These are phyloP conservation scores for Drepana arcuata DNA, from an alignment of 1,140 invertebrate species.

Conservation along the genomic window DNA sequence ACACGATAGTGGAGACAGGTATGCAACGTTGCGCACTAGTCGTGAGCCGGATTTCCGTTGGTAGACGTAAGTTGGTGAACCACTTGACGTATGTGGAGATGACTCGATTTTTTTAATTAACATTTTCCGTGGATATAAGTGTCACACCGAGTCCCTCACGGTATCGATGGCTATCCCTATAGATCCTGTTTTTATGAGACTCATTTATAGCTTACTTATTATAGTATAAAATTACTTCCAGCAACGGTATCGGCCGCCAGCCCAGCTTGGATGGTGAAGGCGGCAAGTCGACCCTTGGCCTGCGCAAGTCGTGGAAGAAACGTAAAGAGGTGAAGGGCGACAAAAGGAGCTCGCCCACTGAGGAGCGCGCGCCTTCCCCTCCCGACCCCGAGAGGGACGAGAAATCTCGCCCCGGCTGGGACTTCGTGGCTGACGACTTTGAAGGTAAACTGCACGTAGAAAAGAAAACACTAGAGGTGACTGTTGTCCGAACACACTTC, in stretches of 20 bases:
- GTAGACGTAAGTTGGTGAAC: no score
- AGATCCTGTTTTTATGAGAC: no score
- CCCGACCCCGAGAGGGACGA: slow-evolving; percentile 53
- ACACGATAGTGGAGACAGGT: slow-evolving; percentile 60
- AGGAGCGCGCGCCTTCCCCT: slow-evolving; percentile 42
- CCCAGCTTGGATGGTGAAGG: slow-evolving; percentile 45
- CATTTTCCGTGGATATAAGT: no score
- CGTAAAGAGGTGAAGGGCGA: slow-evolving; percentile 55
- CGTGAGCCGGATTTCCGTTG: no score
- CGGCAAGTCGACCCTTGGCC: slow-evolving; percentile 46
- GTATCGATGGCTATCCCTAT: no score
- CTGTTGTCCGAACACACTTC: no score
- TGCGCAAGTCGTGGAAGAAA: slow-evolving; percentile 72
- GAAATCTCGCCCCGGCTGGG: slow-evolving; percentile 65
- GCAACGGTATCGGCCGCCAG: slow-evolving; percentile 48
- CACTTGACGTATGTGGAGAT: no score
- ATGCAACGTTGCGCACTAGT: no score
- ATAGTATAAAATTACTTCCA: no score
- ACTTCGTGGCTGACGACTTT: slow-evolving; percentile 87
- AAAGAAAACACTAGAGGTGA: neutral
- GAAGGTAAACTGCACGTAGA: slow-evolving; percentile 61
- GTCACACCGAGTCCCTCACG: no score
- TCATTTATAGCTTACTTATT: no score
- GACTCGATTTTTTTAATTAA: no score
- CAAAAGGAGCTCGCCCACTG: slow-evolving; percentile 53